A percentile compares a stretch with the other conserved stretches of the same genome.
Conservation (phyloP, 2,113 vertebrate species). For the Hyperopisus bebe region DNA sequence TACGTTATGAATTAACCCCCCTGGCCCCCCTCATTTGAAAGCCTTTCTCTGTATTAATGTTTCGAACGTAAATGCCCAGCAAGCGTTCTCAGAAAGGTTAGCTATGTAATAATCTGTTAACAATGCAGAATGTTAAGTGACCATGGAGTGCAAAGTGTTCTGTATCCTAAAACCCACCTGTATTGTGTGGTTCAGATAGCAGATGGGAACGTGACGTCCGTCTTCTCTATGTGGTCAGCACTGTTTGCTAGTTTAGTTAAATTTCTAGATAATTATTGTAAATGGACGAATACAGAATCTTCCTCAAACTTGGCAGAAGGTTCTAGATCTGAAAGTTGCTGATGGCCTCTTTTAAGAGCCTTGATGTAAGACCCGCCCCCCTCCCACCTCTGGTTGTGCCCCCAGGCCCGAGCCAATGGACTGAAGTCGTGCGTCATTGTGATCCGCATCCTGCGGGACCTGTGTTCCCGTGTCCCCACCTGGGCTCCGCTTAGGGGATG, state of each 20-base stretch:
- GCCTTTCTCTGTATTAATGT: not conserved
- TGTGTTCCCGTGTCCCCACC: constrained; percentile 84
- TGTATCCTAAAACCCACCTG: not conserved
- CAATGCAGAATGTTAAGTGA: not conserved
- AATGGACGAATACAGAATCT: not conserved
- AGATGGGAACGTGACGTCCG: not conserved
- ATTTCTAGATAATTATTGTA: not conserved
- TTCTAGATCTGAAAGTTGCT: not conserved
- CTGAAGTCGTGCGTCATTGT: constrained; percentile 97
- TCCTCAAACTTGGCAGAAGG: not conserved
- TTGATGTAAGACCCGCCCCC: constrained; percentile 33
- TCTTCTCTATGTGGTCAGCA: not conserved
- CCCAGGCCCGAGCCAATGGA: constrained; percentile 90
- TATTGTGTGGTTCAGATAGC: not conserved
- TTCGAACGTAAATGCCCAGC: not conserved
- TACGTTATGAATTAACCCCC: not conserved
- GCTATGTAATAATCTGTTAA: not conserved
- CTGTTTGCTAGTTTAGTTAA: not conserved
- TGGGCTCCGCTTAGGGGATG: constrained; percentile 92
- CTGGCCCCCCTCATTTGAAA: not conserved
- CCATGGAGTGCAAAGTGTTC: not conserved
- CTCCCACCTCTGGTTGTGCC: constrained; percentile 51
- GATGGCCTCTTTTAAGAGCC: not conserved
- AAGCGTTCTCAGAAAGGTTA: not conserved
- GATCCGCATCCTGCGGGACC: constrained; percentile 87